phyloP scores from a whole-genome alignment of 1,140 invertebrate species.

The Leptonema lineaticorne region DNA sequence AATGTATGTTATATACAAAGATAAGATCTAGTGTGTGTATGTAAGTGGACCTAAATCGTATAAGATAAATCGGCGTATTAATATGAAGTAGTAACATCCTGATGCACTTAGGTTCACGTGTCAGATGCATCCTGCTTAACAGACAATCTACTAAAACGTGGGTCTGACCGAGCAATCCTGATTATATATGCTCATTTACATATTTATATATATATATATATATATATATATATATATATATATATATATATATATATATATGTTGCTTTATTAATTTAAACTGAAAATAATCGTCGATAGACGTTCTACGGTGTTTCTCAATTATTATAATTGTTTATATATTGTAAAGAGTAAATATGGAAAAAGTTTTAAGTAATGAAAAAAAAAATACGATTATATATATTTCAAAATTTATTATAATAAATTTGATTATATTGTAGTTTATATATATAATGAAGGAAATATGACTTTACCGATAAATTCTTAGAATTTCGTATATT shows the following conservation, averaged over 20 bases:
- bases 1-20: not conserved
- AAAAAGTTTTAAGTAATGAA: no score
- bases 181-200: not conserved
- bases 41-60: not conserved
- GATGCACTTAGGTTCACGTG: not conserved
- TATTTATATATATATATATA: not conserved
- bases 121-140: not conserved
- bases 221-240: not conserved
- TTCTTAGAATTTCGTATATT: no score
- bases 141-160: not conserved
- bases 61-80: not conserved
- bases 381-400: no score
- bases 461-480: no score
- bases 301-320: no score
- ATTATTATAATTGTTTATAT: no score
- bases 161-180: not conserved
- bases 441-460: no score
- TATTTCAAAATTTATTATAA: no score
- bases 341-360: no score
- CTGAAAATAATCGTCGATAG: no score
- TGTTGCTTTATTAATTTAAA: no score
- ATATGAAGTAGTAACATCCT: not conserved
- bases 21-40: not conserved
- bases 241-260: not conserved
- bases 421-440: no score